A percentile compares a stretch with the other conserved stretches of the same genome.
Conservation (phyloP, 2,888 invertebrate genomes). For the Eupithecia tripunctaria region DNA sequence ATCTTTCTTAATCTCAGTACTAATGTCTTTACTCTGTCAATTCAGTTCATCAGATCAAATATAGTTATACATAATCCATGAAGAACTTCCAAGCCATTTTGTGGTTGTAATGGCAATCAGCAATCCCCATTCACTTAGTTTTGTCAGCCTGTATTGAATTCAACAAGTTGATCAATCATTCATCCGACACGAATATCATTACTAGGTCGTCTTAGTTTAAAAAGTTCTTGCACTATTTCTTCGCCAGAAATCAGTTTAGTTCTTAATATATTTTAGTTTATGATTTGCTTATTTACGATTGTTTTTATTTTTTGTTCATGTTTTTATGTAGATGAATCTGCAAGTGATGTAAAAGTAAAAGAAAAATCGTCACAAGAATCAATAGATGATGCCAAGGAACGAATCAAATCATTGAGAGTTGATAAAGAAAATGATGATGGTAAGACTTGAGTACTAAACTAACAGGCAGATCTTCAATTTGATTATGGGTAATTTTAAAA, state of each 20-base stretch:
- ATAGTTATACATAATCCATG: too few species aligned
- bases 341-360: constrained; percentile 64
- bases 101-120: not conserved
- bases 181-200: not conserved
- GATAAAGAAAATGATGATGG: constrained; percentile 80
- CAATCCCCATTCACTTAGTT: not conserved
- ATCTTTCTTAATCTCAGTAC: not conserved
- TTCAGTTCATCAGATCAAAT: too few species aligned
- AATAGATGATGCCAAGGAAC: constrained; percentile 76
- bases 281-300: constrained; percentile 38
- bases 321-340: constrained; percentile 60
- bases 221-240: not conserved
- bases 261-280: not conserved
- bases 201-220: not conserved
- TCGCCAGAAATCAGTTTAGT: not conserved
- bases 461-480: constrained; percentile 9
- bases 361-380: constrained; percentile 72
- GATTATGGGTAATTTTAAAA: not conserved
- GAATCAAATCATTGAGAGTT: constrained; percentile 79
- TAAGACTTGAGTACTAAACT: constrained; percentile 58
- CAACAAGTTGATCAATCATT: not conserved
- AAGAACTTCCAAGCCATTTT: too few species aligned
- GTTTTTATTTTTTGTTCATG: constrained; percentile 42
- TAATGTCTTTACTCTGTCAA: not conserved
- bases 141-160: not conserved